phyloP scores from a whole-genome alignment of 2,113 vertebrate species.

The Mustela nigripes region DNA sequence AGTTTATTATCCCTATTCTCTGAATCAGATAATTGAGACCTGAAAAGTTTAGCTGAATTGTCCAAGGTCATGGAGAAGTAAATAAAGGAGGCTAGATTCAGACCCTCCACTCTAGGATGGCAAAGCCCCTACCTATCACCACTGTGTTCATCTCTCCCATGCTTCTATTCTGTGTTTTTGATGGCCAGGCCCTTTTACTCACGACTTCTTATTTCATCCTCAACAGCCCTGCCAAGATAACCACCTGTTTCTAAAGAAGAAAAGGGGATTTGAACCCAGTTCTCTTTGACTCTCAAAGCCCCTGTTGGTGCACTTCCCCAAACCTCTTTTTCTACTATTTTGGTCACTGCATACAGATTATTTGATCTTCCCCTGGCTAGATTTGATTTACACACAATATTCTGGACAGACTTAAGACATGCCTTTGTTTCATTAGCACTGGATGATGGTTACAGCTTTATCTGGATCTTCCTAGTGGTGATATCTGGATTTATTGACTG shows the following conservation, averaged over 20 bases:
- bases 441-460: neutral
- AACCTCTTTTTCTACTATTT: neutral
- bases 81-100: neutral
- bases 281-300: neutral
- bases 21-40: neutral
- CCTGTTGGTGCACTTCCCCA: neutral
- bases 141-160: neutral
- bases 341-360: neutral
- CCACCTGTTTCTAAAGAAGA: neutral
- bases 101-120: neutral
- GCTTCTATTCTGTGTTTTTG: neutral
- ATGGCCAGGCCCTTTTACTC: neutral
- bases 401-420: neutral
- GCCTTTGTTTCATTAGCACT: neutral
- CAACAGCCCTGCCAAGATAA: neutral
- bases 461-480: neutral
- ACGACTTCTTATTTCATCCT: neutral
- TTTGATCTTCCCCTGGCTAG: neutral
- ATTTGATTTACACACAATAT: neutral
- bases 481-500: neutral
- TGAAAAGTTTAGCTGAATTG: neutral
- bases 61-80: neutral
- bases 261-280: neutral
- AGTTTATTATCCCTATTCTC: neutral
- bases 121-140: fast-evolving